Evolutionary conservation across 2,113 vertebrate genomes (phyloP), one percentile per base, ranked within the genome.

Genomic region (Anolis sagrei): DNA sequence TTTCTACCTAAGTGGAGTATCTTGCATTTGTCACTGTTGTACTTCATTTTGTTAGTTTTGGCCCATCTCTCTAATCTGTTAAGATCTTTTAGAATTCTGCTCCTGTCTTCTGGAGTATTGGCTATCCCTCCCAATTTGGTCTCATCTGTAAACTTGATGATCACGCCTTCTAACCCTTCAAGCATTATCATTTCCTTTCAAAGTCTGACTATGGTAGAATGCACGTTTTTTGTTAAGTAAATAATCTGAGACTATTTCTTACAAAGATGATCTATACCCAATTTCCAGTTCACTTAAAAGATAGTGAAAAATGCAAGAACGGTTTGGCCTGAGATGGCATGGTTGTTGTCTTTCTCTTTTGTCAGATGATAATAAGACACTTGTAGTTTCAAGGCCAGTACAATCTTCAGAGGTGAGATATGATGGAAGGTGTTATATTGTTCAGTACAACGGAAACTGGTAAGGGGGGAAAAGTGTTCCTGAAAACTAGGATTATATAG

Each of bases 401-500:
- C 61, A 75, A 7, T 75, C 3, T 8, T 88, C 49, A 86, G 84
- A 89, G 54, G 80, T 44, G 77, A 85, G 51, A 73, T 49, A 80
- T 86, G 48, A 69, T 9, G 0, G 78, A 86, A 90, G 79, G 69
- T 77, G 58, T 89, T 90, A 80, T 85, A 39, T 4, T 81, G 76
- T 0, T 73, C 74, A 78, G 51, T 34, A 29, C 76, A 87, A 88
- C 86, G 48, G 75, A 86, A 73, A 64, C 51, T 34, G 76, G 18
- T 18, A 82, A 79, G 23, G 51, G 76, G 19, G 7, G 34, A 29
- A 70, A 77, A 11, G 64, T 91, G 77, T 84, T 91, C 39, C 66
- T 58, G 49, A 80, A 74, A 85, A 85, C 73, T 51, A 14, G 3
- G 27, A 29, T 92, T 86, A 61, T 32, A 76, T 68, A 86, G 70